These are phyloP conservation scores for Oikopleura albicans DNA, from an alignment of 23 tunicate species.

Conservation along the genomic window DNA sequence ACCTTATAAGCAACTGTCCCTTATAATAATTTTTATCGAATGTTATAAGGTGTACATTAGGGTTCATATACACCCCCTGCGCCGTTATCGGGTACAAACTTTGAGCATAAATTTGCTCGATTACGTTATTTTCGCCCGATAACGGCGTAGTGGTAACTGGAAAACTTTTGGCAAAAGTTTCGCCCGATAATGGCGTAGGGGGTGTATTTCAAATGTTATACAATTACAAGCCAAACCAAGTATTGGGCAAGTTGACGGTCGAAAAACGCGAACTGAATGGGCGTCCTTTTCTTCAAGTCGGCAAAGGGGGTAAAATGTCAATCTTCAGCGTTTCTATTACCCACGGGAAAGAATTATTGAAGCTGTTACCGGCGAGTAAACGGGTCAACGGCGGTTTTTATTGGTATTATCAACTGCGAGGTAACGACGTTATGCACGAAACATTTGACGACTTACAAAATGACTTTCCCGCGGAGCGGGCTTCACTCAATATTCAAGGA, in stretches of 20 bases:
- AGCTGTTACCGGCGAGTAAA: not conserved
- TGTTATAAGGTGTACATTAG: too few species aligned
- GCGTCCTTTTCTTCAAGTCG: not conserved
- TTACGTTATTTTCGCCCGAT: too few species aligned
- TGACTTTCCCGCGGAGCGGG: slow-evolving; percentile 62
- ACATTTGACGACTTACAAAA: slow-evolving; percentile 45
- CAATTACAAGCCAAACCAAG: too few species aligned
- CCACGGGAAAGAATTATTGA: not conserved
- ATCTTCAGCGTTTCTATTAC: not conserved
- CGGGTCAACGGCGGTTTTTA: slow-evolving; percentile 20
- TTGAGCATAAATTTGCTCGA: too few species aligned
- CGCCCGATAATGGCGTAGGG: too few species aligned
- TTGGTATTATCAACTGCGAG: slow-evolving; percentile 67
- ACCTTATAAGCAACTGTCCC: too few species aligned
- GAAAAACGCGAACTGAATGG: not conserved
- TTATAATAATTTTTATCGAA: too few species aligned
- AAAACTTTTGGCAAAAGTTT: too few species aligned
- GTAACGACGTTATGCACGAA: slow-evolving; percentile 77
- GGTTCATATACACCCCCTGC: too few species aligned
- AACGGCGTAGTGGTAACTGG: too few species aligned
- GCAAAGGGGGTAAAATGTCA: not conserved
- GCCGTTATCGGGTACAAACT: too few species aligned
- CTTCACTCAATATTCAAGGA: slow-evolving; percentile 50
- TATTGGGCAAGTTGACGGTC: not conserved
- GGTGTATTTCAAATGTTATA: too few species aligned